These are phyloP conservation scores for Melieria omissa DNA, from an alignment of 2,888 invertebrate species.

Conservation along the genomic window DNA sequence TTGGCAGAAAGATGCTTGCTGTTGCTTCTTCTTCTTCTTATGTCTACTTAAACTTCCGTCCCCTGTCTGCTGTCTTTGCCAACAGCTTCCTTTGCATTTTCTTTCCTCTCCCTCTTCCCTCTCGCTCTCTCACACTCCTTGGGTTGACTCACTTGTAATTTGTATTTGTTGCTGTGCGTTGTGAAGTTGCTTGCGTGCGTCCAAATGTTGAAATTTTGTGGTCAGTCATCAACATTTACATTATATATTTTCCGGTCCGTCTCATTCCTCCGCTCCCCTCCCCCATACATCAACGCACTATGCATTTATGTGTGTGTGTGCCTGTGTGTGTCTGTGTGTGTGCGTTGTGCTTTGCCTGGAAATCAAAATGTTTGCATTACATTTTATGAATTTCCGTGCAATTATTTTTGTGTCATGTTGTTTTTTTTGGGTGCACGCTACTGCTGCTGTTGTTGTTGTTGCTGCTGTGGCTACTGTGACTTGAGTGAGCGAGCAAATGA, in stretches of 20 bases:
- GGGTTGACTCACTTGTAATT: neutral
- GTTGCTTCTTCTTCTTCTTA: constrained; percentile 1
- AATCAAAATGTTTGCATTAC: constrained; percentile 5
- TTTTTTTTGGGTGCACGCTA: neutral
- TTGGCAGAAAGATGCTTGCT: constrained; percentile 7
- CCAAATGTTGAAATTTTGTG: neutral
- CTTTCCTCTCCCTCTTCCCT: constrained; percentile 9
- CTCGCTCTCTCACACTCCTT: neutral
- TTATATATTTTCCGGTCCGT: too few relatives aligned
- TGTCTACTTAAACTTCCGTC: neutral
- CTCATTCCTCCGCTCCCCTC: too few relatives aligned
- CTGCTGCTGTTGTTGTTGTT: neutral
- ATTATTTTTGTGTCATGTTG: constrained; percentile 11
- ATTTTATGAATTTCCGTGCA: constrained; percentile 17
- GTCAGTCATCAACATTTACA: neutral
- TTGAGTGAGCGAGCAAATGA: neutral
- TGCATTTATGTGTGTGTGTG: too few relatives aligned
- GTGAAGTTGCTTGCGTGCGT: neutral
- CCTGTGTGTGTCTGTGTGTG: too few relatives aligned
- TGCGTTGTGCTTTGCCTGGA: neutral
- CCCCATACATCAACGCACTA: too few relatives aligned
- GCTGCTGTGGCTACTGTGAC: too few relatives aligned
- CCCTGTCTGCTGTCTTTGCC: neutral
- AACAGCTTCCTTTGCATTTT: neutral
- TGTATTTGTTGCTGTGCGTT: constrained; percentile 1